Base-by-base conservation (phyloP, 2,797 vertebrate genomes). In the Micropoecilia bifurca region DNA sequence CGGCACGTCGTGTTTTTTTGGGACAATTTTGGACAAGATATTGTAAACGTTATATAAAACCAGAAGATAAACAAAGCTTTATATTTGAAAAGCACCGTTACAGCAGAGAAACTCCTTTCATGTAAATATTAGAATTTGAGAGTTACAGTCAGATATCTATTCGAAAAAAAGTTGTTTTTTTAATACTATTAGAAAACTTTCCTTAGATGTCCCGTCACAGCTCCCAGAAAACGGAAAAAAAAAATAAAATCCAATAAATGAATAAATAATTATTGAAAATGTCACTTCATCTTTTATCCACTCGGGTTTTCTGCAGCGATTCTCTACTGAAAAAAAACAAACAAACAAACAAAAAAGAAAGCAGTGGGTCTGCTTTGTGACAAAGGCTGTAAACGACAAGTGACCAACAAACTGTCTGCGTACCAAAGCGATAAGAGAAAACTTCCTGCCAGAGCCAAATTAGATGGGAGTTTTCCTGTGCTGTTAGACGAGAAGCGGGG, bases 351-450 rank as follows among this genome's bases (percentile, higher is more conserved):
- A 39, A 41, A 8, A 43, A 43, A 55, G 10, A 53, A 55, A 79
- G 36, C 36, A 39, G 36, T 4, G 36, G 57, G 25, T 75, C 69
- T 57, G 63, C 71, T 80, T 46, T 55, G 28, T 69, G 71, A 85
- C 73, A 7, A 48, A 84, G 79, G 74, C 84, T 84, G 59, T 85
- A 84, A 86, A 83, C 85, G 71, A 86, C 80, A 83, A 91, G 85
- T 80, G 88, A 89, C 78, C 81, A 91, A 89, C 85, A 89, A 92
- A 95, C 92, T 90, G 88, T 92, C 91, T 94, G 93, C 89, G 90
- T 93, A 90, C 91, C 84, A 82, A 95, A 90, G 92, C 87, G 91
- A 96, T 93, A 93, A 96, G 92, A 89, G 81, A 90, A 90, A 81
- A 92, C 87, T 92, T 94, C 85, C 93, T 92, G 95, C 87, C 91